Evolutionary conservation across 2,888 invertebrate species (phyloP), one percentile per base, ranked within the genome.

Genomic region (Dynastes maya): DNA sequence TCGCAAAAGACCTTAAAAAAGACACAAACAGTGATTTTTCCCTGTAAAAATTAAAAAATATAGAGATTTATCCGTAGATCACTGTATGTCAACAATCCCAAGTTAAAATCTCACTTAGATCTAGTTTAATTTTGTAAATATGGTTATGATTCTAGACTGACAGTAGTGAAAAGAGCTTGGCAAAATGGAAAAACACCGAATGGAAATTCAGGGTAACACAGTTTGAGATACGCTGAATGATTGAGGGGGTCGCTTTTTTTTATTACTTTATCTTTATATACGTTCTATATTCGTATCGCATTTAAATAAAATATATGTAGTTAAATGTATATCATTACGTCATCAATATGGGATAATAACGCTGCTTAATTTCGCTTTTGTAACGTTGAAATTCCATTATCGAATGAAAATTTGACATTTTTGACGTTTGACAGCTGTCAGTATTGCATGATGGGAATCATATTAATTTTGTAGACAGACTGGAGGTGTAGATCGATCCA

Each of bases 151-250:
- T 89, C 83, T 88, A 91, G 90, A 90, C 90, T 84, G 88, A 89
- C 85, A 89, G 88, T 85, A 88, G 87, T 85, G 90, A 90, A 86
- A 89, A 89, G 85, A 87, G 88, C 85, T 87, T 89, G 87, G 90
- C 90, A 89, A 90, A 88, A 88, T 90, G 91, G 90, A 91, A 91
- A 89, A 90, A 91, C 85, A 91, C 91, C 90, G 92, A 92, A 87
- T 92, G 92, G 92, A 92, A 92, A 90, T 92, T 92, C 90, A 91
- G 92, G 92, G 92, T 92, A 92, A 91, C 72, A 74, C 87, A 80
- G 11, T 68, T 68, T 68, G 8, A 68, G 22, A 83, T 82, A 79
- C 79, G 83, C 82, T 82, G 82, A 81, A 82, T 82, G 80, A 81
- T 78, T 77, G 63, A 80, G 83, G 84, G 70, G 71, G 27, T 16